Evolutionary conservation across 2,113 vertebrate species (phyloP), one percentile per base, ranked within the genome.

Genomic region (Lycaon pictus): DNA sequence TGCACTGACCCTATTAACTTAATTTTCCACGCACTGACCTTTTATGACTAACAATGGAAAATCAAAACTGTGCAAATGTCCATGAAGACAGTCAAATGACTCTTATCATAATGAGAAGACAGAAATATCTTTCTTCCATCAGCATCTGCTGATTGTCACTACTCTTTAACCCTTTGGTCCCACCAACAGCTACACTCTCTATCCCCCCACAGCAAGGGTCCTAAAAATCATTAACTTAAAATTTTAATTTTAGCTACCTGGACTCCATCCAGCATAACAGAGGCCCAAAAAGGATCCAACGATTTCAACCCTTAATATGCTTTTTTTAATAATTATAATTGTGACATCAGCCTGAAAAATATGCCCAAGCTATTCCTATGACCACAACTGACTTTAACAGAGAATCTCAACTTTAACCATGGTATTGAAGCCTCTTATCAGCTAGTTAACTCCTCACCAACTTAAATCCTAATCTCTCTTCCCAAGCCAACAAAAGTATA

Each of bases 1-100:
- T 98, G 98, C 97, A 98, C 95, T 99, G 98, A 99, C 98, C 98
- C 98, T 99, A 99, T 99, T 99, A 99, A 98, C 98, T 99, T 98
- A 99, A 99, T 99, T 99, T 99, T 98, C 98, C 97, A 98, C 81
- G 63, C 98, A 95, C 97, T 99, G 98, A 99, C 98, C 98, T 99
- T 99, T 99, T 98, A 98, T 98, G 98, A 98, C 98, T 98, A 98
- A 99, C 98, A 98, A 98, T 98, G 97, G 98, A 98, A 98, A 98
- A 98, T 98, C 98, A 98, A 99, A 99, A 98, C 98, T 99, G 98
- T 98, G 98, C 98, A 99, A 99, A 99, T 98, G 98, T 95, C 98
- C 98, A 98, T 99, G 98, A 99, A 99, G 98, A 98, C 97, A 98
- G 97, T 98, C 97, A 98, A 99, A 99, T 99, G 96, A 99, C 98